These are phyloP conservation scores for Cercopithecus neglectus DNA, from an alignment of 2,797 vertebrate species.

Conservation along the genomic window DNA sequence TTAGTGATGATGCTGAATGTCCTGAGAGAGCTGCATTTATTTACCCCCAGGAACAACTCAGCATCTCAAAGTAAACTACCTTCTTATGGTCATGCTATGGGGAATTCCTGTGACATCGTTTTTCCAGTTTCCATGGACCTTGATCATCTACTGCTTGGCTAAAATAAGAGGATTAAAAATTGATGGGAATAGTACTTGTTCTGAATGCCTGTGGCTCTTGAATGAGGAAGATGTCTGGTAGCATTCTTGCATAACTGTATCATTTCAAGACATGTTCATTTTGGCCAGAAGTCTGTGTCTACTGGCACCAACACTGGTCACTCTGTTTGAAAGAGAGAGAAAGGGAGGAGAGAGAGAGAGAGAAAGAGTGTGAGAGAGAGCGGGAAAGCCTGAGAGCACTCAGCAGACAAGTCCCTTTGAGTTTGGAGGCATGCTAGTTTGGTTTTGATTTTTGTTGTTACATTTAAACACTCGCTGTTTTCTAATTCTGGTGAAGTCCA, in stretches of 20 bases:
- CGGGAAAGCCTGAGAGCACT: background rate
- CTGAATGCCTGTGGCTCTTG: background rate
- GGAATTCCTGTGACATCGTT: background rate
- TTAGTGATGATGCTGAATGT: background rate
- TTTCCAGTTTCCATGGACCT: background rate
- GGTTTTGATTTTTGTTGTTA: background rate
- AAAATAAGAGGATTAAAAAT: constrained; percentile 21
- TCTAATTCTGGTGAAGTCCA: background rate
- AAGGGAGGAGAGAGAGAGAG: background rate
- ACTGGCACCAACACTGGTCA: background rate
- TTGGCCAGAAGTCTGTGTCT: background rate
- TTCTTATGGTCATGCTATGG: background rate
- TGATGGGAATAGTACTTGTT: background rate
- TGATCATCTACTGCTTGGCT: background rate
- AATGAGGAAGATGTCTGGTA: background rate
- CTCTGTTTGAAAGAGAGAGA: background rate
- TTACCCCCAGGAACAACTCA: background rate
- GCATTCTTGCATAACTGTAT: background rate
- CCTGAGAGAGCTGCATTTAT: background rate
- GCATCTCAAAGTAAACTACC: background rate
- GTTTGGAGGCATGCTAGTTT: background rate
- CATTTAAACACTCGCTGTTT: background rate
- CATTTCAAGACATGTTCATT: background rate
- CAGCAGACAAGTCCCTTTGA: background rate
- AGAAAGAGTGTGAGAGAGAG: too few species aligned